A percentile compares a stretch with the other conserved stretches of the same genome.
phyloP scores from a whole-genome alignment of 2,888 invertebrate species.

The Andrena haemorrhoa region DNA sequence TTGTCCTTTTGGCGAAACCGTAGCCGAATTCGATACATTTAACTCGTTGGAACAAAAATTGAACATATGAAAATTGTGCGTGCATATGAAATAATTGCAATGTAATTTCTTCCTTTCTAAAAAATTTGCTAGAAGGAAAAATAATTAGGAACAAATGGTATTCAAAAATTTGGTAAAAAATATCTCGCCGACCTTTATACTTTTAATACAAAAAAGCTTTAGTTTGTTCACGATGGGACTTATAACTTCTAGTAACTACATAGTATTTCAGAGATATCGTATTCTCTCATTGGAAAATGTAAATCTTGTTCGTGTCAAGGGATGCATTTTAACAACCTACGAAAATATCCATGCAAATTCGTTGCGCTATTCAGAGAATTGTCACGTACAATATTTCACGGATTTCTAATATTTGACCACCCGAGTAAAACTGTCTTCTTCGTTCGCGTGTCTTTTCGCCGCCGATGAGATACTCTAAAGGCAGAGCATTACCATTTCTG shows the following conservation, averaged over 20 bases:
- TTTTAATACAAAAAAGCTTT: not conserved
- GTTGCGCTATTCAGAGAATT: not conserved
- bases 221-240: not conserved
- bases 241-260: not conserved
- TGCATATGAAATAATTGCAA: not conserved
- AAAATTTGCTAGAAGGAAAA: not conserved
- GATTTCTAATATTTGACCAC: not conserved
- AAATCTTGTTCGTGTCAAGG: no score
- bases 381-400: not conserved
- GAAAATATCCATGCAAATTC: no score
- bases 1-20: no score
- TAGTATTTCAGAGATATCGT: no score
- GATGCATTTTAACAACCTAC: no score
- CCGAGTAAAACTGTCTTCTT: not conserved
- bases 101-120: not conserved
- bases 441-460: not conserved
- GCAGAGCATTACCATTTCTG: not conserved
- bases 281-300: no score
- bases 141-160: not conserved
- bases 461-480: slow-evolving; percentile 8
- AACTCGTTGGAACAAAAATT: not conserved
- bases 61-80: not conserved
- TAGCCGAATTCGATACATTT: not conserved
- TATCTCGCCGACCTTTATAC: not conserved
- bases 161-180: not conserved